phyloP scores from a whole-genome alignment of 2,797 vertebrate genomes.

The Prionace glauca region DNA sequence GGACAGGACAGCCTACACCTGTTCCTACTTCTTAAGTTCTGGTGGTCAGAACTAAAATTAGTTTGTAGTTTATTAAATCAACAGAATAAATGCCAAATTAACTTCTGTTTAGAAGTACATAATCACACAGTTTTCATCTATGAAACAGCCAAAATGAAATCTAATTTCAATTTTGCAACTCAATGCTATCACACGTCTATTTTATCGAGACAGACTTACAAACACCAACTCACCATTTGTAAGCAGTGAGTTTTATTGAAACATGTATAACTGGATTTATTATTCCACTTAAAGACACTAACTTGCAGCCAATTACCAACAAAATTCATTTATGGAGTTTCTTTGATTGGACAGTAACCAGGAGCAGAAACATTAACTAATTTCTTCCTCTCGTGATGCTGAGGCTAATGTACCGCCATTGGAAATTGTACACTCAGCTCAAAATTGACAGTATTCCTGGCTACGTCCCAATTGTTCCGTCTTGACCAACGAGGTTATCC shows the following conservation, averaged over 20 bases:
- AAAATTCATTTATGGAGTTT: no score
- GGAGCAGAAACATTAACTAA: no score
- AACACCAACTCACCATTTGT: background rate
- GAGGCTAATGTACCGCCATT: no score
- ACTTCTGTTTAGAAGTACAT: background rate
- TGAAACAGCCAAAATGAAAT: background rate
- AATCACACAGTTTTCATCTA: background rate
- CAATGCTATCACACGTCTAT: background rate
- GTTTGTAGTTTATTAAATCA: background rate
- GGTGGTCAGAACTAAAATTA: no score
- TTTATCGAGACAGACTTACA: background rate
- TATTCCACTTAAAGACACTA: background rate
- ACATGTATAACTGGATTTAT: background rate
- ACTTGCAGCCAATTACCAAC: background rate
- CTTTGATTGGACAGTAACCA: no score
- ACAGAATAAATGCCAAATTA: background rate
- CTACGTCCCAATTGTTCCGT: background rate
- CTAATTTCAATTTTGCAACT: background rate
- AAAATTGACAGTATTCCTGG: background rate
- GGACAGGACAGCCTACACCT: no score
- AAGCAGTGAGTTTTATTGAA: background rate
- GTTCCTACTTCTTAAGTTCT: no score
- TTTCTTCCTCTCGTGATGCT: no score
- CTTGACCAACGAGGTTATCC: background rate
- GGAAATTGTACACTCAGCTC: no score